Conservation (phyloP, 2,113 vertebrate species). For the Thunnus thynnus region DNA sequence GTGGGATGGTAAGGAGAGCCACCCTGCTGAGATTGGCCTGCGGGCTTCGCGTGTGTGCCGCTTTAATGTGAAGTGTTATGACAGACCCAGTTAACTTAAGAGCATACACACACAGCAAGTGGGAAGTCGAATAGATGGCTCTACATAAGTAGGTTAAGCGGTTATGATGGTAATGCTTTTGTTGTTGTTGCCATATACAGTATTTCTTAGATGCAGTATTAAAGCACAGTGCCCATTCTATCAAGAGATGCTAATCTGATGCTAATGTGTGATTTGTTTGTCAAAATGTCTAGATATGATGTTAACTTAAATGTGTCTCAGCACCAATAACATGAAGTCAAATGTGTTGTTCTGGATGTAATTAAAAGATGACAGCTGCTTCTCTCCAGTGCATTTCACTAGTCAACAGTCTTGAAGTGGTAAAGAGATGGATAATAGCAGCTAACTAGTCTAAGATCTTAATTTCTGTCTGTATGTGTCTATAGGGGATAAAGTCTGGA, state of each 20-base stretch:
- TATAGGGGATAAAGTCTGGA: conserved; percentile 77
- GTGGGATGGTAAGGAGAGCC: conserved; percentile 40
- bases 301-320: neutral
- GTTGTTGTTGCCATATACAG: conserved; percentile 2
- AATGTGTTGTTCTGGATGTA: too few relatives aligned
- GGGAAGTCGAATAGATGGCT: conserved; percentile 42
- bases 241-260: neutral
- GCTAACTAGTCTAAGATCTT: neutral
- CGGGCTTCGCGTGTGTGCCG: conserved; percentile 24
- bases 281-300: too few relatives aligned
- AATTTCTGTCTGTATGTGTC: conserved; percentile 32
- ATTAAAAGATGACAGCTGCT: too few relatives aligned
- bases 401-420: neutral
- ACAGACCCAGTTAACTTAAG: conserved; percentile 68
- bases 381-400: too few relatives aligned
- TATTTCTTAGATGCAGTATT: conserved; percentile 12
- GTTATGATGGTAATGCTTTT: conserved; percentile 39
- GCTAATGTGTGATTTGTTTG: too few relatives aligned
- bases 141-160: conserved; percentile 58
- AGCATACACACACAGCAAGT: conserved; percentile 50
- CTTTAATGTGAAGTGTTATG: conserved; percentile 67
- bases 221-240: neutral
- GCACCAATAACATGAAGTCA: too few relatives aligned
- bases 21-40: conserved; percentile 55
- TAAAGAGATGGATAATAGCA: neutral